Base-by-base conservation (phyloP, 2,797 vertebrate species). In the Enteromius unitaeniatus region DNA sequence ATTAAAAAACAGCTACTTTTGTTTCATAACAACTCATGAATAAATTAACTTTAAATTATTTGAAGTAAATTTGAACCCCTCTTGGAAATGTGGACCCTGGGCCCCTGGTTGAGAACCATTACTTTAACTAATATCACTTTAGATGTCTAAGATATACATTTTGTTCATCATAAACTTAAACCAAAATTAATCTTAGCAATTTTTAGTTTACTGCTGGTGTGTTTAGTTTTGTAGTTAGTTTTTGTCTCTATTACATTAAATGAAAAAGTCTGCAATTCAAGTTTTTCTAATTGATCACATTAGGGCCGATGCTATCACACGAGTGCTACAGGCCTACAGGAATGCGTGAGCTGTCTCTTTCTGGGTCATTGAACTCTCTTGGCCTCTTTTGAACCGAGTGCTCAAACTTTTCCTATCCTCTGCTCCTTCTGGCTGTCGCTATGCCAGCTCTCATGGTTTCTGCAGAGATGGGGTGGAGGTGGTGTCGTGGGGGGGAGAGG, bases 321-420 rank as follows among this genome's bases (percentile, higher is more conserved):
- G 5, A 42, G 73, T 49, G 45, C 49, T 17, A 8, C 10, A 7
- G 10, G 89, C 91, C 82, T 92, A 86, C 88, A 91, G 90, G 91
- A 91, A 93, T 92, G 91, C 91, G 31, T 87, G 89, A 87, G 84
- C 86, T 80, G 75, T 92, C 82, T 89, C 91, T 90, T 91, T 91
- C 87, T 90, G 92, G 93, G 93, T 92, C 90, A 87, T 78, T 92
- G 91, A 94, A 92, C 93, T 93, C 86, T 82, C 13, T 2, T 86
- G 91, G 90, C 92, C 93, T 92, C 88, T 91, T 89, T 73, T 85
- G 88, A 88, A 86, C 0, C 85, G 83, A 78, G 84, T 88, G 83
- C 80, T 76, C 69, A 92, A 94, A 94, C 83, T 89, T 92, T 94
- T 92, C 88, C 87, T 49, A 34, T 90, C 92, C 84, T 82, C 83